Conservation (phyloP, 1,140 invertebrate genomes). For the Mya arenaria region DNA sequence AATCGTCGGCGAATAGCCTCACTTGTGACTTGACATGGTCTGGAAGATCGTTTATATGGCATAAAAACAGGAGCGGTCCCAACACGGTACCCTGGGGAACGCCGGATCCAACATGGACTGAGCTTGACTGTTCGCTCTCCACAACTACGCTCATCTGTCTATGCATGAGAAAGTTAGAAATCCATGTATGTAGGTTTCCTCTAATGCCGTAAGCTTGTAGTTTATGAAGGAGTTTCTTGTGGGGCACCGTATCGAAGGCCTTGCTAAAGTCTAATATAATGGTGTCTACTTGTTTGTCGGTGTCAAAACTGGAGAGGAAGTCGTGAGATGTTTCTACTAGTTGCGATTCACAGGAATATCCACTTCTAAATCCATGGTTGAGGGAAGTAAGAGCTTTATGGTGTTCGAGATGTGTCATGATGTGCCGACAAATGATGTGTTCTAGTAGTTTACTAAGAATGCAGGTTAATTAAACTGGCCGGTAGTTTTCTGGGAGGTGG, state of each 20-base stretch:
- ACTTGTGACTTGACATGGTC: constrained; percentile 47
- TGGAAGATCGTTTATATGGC: no score
- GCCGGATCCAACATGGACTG: constrained; percentile 5
- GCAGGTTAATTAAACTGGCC: constrained; percentile 15
- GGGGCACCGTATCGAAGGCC: background rate
- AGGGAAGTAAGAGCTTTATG: constrained; percentile 27
- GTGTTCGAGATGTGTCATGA: constrained; percentile 33
- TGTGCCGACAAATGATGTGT: constrained; percentile 45
- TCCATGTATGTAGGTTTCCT: background rate
- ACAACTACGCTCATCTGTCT: constrained; percentile 24
- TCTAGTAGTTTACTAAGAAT: constrained; percentile 30
- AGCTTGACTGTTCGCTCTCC: constrained; percentile 15
- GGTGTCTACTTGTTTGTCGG: constrained; percentile 1
- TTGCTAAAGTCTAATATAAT: background rate
- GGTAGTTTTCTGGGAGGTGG: constrained; percentile 30
- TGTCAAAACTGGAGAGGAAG: constrained; percentile 14
- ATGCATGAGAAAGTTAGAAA: background rate
- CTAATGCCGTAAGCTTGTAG: background rate
- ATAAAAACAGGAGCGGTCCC: constrained; percentile 35
- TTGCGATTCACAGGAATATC: constrained; percentile 46
- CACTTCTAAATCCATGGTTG: constrained; percentile 42
- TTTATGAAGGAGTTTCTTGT: constrained; percentile 16
- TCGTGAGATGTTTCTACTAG: constrained; percentile 43
- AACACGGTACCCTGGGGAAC: constrained; percentile 51
- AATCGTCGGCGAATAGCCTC: constrained; percentile 57